These are phyloP conservation scores for Sitodiplosis mosellana DNA, from an alignment of 1,140 invertebrate genomes.

Conservation along the genomic window DNA sequence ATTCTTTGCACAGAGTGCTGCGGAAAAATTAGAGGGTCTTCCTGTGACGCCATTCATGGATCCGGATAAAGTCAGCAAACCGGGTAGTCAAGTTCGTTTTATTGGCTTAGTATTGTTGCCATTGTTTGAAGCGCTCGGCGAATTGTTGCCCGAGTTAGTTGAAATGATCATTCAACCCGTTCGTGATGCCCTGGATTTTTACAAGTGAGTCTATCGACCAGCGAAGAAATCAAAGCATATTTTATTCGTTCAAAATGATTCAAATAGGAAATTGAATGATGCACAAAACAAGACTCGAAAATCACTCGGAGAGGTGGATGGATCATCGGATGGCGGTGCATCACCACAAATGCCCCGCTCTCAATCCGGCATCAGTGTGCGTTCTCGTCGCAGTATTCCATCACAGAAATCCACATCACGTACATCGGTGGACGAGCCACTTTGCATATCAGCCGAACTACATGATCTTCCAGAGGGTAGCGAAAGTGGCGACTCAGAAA, in stretches of 20 bases:
- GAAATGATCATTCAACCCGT: conserved; percentile 33
- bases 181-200: conserved; percentile 38
- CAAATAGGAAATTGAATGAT: conserved; percentile 18
- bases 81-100: conserved; percentile 69
- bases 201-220: conserved; percentile 17
- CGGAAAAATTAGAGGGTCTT: conserved; percentile 65
- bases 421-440: conserved; percentile 40
- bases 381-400: conserved; percentile 23
- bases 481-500: conserved; percentile 45
- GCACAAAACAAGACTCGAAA: conserved; percentile 22
- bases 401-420: conserved; percentile 23
- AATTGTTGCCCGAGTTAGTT: conserved; percentile 45
- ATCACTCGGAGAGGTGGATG: conserved; percentile 34
- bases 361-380: conserved; percentile 23
- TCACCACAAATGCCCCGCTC: conserved; percentile 27
- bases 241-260: neutral
- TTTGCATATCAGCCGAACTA: conserved; percentile 24
- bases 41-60: conserved; percentile 82
- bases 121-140: conserved; percentile 55
- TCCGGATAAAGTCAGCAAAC: conserved; percentile 73
- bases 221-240: no score
- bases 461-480: conserved; percentile 38
- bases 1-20: conserved; percentile 67
- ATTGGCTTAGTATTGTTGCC: conserved; percentile 69
- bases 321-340: conserved; percentile 11